Evolutionary conservation across 2,888 invertebrate genomes (phyloP).

Genomic region (Branchellion lobata): DNA sequence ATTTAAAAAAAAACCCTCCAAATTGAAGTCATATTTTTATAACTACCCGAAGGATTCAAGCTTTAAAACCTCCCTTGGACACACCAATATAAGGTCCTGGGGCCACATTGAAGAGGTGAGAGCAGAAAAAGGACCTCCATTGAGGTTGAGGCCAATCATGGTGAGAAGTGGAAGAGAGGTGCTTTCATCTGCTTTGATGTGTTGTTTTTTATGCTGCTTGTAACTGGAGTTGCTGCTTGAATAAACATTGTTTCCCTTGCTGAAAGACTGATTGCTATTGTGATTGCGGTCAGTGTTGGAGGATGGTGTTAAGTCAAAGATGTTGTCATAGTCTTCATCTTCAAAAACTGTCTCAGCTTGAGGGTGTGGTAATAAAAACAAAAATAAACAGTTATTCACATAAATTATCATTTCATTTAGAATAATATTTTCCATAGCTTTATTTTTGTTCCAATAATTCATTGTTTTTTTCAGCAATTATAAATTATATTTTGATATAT

Average conservation of each 20-base stretch:
- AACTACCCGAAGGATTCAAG: too few species aligned
- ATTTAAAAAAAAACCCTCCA: too few species aligned
- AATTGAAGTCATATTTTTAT: background rate
- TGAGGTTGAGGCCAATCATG: constrained; percentile 59
- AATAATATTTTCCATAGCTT: too few species aligned
- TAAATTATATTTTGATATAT: too few species aligned
- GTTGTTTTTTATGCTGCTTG: background rate
- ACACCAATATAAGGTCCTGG: constrained; percentile 77
- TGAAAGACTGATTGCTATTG: background rate
- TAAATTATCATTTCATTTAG: too few species aligned
- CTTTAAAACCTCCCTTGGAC: too few species aligned
- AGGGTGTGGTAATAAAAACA: constrained; percentile 47
- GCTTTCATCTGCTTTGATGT: background rate
- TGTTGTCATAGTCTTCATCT: constrained; percentile 65
- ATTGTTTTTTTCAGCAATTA: too few species aligned
- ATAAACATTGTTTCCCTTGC: too few species aligned
- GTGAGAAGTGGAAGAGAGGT: constrained; percentile 55
- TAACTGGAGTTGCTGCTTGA: background rate
- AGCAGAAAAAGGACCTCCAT: constrained; percentile 86
- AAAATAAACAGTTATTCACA: too few species aligned
- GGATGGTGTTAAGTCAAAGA: background rate
- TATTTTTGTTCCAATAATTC: too few species aligned
- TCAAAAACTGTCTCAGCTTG: constrained; percentile 70
- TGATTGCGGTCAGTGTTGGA: background rate
- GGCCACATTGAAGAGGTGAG: constrained; percentile 95